phyloP scores from a whole-genome alignment of 2,888 invertebrate species.

The Cephus pulcher region DNA sequence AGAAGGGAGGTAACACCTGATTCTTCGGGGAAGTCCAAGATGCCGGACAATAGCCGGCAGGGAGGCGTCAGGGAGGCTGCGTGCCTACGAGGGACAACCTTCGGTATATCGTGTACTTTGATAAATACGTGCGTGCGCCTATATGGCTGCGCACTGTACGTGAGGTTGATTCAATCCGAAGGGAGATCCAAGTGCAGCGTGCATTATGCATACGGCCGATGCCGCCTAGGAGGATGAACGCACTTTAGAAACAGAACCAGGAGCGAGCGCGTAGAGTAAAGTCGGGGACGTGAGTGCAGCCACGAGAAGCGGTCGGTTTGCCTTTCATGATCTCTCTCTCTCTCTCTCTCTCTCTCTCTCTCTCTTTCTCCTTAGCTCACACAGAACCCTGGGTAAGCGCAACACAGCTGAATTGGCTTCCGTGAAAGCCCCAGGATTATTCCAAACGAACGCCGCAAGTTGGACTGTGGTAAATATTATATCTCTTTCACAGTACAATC shows the following conservation, averaged over 20 bases:
- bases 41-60: not conserved
- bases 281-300: not conserved
- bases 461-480: not conserved
- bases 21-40: not conserved
- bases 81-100: not conserved
- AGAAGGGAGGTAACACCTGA: not conserved
- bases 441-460: not conserved
- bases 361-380: not conserved
- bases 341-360: too few relatives aligned
- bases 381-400: not conserved
- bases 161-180: conserved; percentile 33
- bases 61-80: not conserved
- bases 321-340: not conserved
- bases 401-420: not conserved
- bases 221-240: conserved; percentile 16
- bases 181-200: conserved; percentile 12
- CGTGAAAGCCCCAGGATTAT: not conserved
- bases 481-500: not conserved
- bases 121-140: not conserved
- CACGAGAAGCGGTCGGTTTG: not conserved
- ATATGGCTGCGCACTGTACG: conserved; percentile 31
- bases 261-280: not conserved
- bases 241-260: conserved; percentile 18
- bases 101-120: not conserved
- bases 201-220: conserved; percentile 22